Conservation (phyloP, 2,888 invertebrate species). For the Busseola fusca region DNA sequence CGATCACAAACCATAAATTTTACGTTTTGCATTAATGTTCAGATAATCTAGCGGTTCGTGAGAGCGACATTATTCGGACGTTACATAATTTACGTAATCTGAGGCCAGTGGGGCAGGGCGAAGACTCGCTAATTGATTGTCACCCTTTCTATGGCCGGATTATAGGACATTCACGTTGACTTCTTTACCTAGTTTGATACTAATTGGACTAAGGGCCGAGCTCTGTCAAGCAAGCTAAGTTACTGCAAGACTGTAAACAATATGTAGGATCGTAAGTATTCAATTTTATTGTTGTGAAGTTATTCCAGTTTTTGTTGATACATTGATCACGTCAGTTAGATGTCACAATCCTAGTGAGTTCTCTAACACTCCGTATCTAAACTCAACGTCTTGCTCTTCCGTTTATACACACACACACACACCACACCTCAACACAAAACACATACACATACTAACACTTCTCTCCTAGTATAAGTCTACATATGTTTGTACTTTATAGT, state of each 20-base stretch:
- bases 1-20: constrained; percentile 44
- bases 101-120: constrained; percentile 55
- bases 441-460: too few relatives aligned
- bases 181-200: constrained; percentile 38
- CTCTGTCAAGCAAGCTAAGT: constrained; percentile 1
- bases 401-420: too few relatives aligned
- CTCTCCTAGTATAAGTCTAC: too few relatives aligned
- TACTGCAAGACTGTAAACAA: not conserved
- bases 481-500: too few relatives aligned
- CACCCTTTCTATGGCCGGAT: constrained; percentile 60
- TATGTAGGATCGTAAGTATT: not conserved
- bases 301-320: not conserved
- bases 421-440: too few relatives aligned
- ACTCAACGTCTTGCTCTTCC: too few relatives aligned
- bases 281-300: not conserved
- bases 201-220: constrained; percentile 47
- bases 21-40: constrained; percentile 36
- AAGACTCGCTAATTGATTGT: constrained; percentile 60
- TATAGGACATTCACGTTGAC: constrained; percentile 54
- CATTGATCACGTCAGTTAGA: not conserved
- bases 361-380: too few relatives aligned
- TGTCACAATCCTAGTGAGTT: too few relatives aligned
- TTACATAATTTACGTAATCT: constrained; percentile 58
- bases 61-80: constrained; percentile 42
- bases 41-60: constrained; percentile 18